Conservation (phyloP, 2,888 invertebrate genomes). For the Cinara cedri region DNA sequence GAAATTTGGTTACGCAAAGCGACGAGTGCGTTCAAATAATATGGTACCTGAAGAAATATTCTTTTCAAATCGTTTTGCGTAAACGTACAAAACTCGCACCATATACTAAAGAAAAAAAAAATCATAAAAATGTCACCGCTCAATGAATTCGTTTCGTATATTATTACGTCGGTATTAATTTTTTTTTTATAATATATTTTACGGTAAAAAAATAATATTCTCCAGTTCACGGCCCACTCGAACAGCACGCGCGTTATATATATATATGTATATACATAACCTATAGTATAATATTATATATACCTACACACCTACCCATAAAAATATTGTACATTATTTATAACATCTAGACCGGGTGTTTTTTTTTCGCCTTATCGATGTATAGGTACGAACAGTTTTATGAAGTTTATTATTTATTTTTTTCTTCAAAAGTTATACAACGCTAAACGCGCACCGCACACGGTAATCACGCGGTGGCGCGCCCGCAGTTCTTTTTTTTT, state of each 20-base stretch:
- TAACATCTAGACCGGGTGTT: slow-evolving; percentile 43
- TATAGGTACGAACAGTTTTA: no score
- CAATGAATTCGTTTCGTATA: slow-evolving; percentile 26
- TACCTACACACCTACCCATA: not conserved
- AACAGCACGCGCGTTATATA: not conserved
- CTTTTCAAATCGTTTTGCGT: not conserved
- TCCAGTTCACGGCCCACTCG: slow-evolving; percentile 37
- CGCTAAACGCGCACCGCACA: not conserved
- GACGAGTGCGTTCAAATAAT: not conserved
- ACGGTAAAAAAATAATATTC: slow-evolving; percentile 15
- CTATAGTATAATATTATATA: not conserved
- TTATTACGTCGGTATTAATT: not conserved
- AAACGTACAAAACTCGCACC: not conserved
- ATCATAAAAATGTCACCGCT: slow-evolving; percentile 19
- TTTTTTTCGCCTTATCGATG: slow-evolving; percentile 12
- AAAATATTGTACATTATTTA: not conserved
- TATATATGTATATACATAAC: not conserved
- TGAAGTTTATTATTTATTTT: no score
- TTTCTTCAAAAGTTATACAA: slow-evolving; percentile 21
- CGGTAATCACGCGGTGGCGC: not conserved
- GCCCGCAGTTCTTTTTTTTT: slow-evolving; percentile 24
- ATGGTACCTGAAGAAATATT: no score
- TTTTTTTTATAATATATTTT: not conserved
- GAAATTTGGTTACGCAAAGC: not conserved
- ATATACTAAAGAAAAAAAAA: not conserved